A percentile compares a stretch with the other conserved stretches of the same genome.
These are phyloP conservation scores for Drosophila melanica DNA, from an alignment of 1,140 invertebrate genomes.

Conservation along the genomic window DNA sequence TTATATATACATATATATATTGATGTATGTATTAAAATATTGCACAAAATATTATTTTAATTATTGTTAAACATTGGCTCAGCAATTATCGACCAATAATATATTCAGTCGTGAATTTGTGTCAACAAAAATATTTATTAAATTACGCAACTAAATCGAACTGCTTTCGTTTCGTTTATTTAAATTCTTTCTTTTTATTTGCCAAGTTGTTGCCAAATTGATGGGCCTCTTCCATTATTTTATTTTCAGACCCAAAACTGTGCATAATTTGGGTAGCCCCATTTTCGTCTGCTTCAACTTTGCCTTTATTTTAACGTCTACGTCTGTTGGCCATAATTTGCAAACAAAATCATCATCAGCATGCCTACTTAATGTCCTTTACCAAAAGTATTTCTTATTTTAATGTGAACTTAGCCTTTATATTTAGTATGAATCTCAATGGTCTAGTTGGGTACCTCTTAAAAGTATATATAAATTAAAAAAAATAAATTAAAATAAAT, in stretches of 20 bases:
- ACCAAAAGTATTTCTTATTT: not conserved
- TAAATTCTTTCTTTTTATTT: slow-evolving; percentile 1
- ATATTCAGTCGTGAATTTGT: not conserved
- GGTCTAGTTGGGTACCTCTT: too few species aligned
- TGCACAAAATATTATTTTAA: too few species aligned
- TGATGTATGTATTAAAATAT: too few species aligned
- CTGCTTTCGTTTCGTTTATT: slow-evolving; percentile 1
- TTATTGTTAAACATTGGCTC: too few species aligned
- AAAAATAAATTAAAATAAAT: too few species aligned
- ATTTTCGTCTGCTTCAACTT: slow-evolving; percentile 17
- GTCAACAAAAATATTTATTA: not conserved
- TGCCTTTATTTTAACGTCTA: slow-evolving; percentile 11
- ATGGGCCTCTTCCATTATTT: slow-evolving; percentile 12
- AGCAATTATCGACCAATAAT: not conserved
- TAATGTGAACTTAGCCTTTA: too few species aligned
- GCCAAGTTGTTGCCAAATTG: slow-evolving; percentile 14
- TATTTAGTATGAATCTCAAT: too few species aligned
- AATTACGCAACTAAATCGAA: slow-evolving; percentile 21
- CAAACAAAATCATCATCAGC: slow-evolving; percentile 9
- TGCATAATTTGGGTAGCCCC: slow-evolving; percentile 17
- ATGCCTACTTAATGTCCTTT: not conserved
- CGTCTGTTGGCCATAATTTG: slow-evolving; percentile 19
- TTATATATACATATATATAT: too few species aligned
- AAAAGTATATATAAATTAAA: too few species aligned
- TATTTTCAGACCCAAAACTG: slow-evolving; percentile 28